Percentiles rank a stretch among this genome's conserved stretches.
Conservation (phyloP, 2,113 vertebrate species). For the Chitala chitala region DNA sequence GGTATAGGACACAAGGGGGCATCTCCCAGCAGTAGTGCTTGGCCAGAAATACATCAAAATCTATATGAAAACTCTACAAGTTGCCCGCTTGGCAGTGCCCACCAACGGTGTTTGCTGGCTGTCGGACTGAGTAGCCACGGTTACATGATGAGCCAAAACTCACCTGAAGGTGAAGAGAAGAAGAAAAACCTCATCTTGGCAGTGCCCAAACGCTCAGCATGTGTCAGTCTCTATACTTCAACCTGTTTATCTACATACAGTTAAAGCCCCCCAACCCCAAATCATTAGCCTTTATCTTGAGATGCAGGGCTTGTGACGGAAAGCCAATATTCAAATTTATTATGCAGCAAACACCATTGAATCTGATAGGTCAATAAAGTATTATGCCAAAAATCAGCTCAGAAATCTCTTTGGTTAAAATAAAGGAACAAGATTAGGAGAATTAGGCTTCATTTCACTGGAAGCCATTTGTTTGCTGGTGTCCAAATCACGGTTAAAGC, state of each 20-base stretch:
- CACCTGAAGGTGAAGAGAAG: not conserved
- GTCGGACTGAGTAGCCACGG: too few relatives aligned
- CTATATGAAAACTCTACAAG: too few relatives aligned
- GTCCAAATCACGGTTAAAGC: too few relatives aligned
- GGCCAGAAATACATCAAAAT: not conserved
- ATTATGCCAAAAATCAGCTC: not conserved
- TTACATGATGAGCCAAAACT: too few relatives aligned
- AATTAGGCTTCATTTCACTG: too few relatives aligned
- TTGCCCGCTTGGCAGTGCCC: too few relatives aligned
- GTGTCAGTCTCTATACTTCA: too few relatives aligned
- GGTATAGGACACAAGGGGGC: not conserved
- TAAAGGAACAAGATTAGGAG: too few relatives aligned
- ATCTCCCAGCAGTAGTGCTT: not conserved
- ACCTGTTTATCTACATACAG: too few relatives aligned
- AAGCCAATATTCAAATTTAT: not conserved
- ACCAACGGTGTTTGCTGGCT: too few relatives aligned
- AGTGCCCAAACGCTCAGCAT: not conserved
- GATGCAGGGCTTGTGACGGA: not conserved
- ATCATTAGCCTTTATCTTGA: conserved; percentile 5
- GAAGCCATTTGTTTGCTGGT: too few relatives aligned
- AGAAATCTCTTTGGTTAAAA: too few relatives aligned
- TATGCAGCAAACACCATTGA: not conserved
- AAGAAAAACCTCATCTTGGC: not conserved
- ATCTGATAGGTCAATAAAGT: not conserved
- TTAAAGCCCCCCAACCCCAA: not conserved